Evolutionary conservation across 2,888 invertebrate genomes (phyloP), one percentile per base, ranked within the genome.

Genomic region (Epinotia nisella): DNA sequence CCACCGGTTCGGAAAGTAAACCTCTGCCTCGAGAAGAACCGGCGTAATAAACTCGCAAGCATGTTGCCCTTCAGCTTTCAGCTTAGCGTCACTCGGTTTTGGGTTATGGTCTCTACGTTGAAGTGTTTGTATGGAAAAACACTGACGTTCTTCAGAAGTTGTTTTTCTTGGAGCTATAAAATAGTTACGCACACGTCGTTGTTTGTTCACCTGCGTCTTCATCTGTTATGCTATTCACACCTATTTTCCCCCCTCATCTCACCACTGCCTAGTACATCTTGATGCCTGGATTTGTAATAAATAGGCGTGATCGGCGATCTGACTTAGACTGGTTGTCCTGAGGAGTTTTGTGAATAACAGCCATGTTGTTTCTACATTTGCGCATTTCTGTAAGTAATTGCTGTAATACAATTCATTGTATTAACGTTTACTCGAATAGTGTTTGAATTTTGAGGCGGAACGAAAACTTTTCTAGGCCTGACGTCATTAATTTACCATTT

Each of bases 381-480:
- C 69, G 59, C 11, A 49, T 10, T 58, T n/a, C 17, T 19, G 19
- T 39, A 35, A 29, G 59, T 64, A 49, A 64, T 71, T 56, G 29
- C 55, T 56, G 67, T 67, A 55, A 49, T 67, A 41, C 17, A 49
- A 49, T 72, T 51, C 45, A 72, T 67, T 72, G 49, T 62, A 56
- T 72, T 72, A 59, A 55, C 59, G 56, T 72, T 61, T 67, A 67
- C 45, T 17, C 9, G 39, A 41, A 29, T 41, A 58, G 62, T 72
- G 67, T 72, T 72, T 56, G 59, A 59, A 53, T 62, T 24, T 55
- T 49, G 61, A 61, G 60, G 29, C 35, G 60, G 53, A 67, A 49
- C 66, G 59, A 66, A 56, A n/a, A 51, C 55, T 45, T 66, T 71
- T 71, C 45, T 66, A 71, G 71, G 60, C 15, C 24, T 53, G 29